These are phyloP conservation scores for Acanthochromis polyacanthus DNA, from an alignment of 2,113 vertebrate species.

Conservation along the genomic window DNA sequence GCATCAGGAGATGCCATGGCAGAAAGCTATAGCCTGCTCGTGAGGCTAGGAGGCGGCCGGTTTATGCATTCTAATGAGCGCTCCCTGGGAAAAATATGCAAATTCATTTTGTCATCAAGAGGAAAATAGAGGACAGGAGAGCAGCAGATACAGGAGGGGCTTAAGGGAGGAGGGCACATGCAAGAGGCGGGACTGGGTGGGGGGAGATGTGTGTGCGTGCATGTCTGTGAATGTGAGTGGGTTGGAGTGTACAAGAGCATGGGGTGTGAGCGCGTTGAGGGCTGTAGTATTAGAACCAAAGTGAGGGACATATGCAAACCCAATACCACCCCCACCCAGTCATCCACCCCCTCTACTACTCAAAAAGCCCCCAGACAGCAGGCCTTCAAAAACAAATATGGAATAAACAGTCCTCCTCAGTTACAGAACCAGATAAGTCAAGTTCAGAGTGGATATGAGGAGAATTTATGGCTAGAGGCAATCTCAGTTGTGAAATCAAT, in stretches of 20 bases:
- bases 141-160: slow-evolving; percentile 76
- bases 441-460: background rate
- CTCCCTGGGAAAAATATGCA: slow-evolving; percentile 79
- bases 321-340: slow-evolving; percentile 29
- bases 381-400: background rate
- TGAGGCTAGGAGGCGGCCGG: slow-evolving; percentile 65
- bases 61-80: slow-evolving; percentile 83
- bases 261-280: slow-evolving; percentile 34
- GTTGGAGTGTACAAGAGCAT: slow-evolving; percentile 23
- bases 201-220: slow-evolving; percentile 38
- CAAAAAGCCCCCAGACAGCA: slow-evolving; percentile 9
- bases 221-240: slow-evolving; percentile 20
- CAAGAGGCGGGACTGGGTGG: slow-evolving; percentile 68
- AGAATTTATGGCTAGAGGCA: background rate
- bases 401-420: background rate
- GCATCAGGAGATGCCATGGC: slow-evolving; percentile 75
- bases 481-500: background rate
- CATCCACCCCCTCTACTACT: slow-evolving; percentile 9
- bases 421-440: background rate
- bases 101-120: slow-evolving; percentile 82
- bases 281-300: slow-evolving; percentile 39
- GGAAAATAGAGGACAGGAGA: slow-evolving; percentile 82
- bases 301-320: slow-evolving; percentile 59
- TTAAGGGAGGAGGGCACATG: slow-evolving; percentile 64
- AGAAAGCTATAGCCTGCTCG: slow-evolving; percentile 72